Evolutionary conservation across 1,140 invertebrate species (phyloP), one percentile per base, ranked within the genome.

Genomic region (Drosophila sturtevanti): DNA sequence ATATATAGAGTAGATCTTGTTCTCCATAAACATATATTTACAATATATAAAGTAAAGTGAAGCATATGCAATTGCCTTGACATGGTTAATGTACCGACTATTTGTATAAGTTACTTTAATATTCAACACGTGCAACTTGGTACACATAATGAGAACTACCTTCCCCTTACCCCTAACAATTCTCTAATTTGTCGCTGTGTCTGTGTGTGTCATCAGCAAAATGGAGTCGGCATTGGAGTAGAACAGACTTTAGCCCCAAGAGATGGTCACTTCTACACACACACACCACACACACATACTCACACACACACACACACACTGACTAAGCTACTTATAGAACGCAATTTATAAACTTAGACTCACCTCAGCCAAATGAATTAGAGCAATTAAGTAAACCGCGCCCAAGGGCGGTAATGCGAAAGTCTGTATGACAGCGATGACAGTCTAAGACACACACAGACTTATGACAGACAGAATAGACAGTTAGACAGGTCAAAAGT

Each of bases 311-410:
- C 31, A 58, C 22, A 55, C 34, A 54, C 37, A 11, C 38, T 11
- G 59, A 69, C 54, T 48, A 31, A 59, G 73, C 61, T 77, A 77
- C 74, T 77, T 70, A 58, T 41, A 59, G 63, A 31, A 34, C 61
- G 56, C 67, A 77, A 68, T 68, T 77, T 67, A 66, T 72, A 65
- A 68, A 78, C 79, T 81, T 71, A 87, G 72, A 75, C 79, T 81
- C 75, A 87, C 76, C 82, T 76, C 48, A 63, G 63, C 37, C 52
- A 73, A 87, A 87, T 87, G 87, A 89, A 87, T 87, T 82, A 82
- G 56, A 67, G 58, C 84, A 87, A 72, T 86, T 76, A 79, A 56
- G 68, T 48, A 34, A 68, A 86, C 70, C 68, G 67, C 72, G 67
- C 64, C 68, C 63, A 60, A 24, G 62, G 72, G 54, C 55, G 35